Evolutionary conservation across 2,113 vertebrate species (phyloP), one percentile per base, ranked within the genome.

Genomic region (Corythaeola cristata): DNA sequence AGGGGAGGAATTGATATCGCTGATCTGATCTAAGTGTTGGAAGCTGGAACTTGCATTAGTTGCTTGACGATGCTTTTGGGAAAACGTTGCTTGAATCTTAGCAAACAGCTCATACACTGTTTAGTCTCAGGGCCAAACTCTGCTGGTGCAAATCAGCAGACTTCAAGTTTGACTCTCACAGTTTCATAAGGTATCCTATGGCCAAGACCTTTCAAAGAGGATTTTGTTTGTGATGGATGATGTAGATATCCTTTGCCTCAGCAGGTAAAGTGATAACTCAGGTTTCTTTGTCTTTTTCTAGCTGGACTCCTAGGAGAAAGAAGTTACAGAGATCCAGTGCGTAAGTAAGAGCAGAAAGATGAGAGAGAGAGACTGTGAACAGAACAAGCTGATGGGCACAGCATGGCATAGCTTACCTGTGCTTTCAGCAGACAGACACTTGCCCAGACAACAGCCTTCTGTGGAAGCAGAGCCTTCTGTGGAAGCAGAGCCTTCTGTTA

Each of bases 251-350:
- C 39, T 80, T 56, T 69, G 39, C 16, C n/a, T 93, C 55, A 77
- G 45, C 58, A 44, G 59, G 24, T 67, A 49, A 84, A 86, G 60
- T 12, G 27, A 11, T 37, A 86, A 84, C 37, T 95, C 7, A 1
- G 19, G 23, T 17, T 77, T 88, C 41, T 89, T 59, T 92, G 13
- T 92, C 41, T 96, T 93, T 85, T 95, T 95, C 53, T 91, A 98
- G 97, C 64, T 96, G 98, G 98, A 81, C 73, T 92, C 16, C 97
- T 98, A 2, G 97, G 98, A 96, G 98, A 98, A 90, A 98, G 68
- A 96, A 98, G 98, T 91, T 95, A 98, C 92, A 96, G 96, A 94
- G 98, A 97, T 45, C 97, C 98, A 28, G 96, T 98, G 85, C 72
- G 90, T 98, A 97, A 98, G 98, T 98, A 58, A 81, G 49, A 64